These are phyloP conservation scores for Simalia tracyae DNA, from an alignment of 2,797 vertebrate genomes.

Conservation along the genomic window DNA sequence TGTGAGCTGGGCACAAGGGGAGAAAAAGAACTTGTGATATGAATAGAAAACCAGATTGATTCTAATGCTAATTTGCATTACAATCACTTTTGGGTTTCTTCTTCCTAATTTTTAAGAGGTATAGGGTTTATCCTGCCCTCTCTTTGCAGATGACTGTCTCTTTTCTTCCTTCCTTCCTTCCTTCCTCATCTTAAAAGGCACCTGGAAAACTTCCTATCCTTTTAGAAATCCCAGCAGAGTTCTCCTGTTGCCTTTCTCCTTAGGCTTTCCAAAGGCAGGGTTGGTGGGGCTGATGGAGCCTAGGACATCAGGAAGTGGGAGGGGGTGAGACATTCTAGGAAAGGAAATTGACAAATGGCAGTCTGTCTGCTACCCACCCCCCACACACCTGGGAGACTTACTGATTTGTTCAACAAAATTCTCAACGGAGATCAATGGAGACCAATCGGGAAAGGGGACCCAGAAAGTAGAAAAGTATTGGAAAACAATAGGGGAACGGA, in stretches of 20 bases:
- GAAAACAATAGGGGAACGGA: not conserved
- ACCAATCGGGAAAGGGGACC: not conserved
- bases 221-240: not conserved
- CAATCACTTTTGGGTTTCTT: not conserved
- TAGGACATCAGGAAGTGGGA: not conserved
- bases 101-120: not conserved
- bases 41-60: not conserved
- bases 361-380: not conserved
- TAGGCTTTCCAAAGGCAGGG: not conserved
- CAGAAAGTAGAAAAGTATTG: not conserved
- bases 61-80: not conserved
- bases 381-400: not conserved
- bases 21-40: not conserved
- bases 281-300: not conserved
- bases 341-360: not conserved
- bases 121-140: not conserved
- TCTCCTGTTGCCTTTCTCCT: not conserved
- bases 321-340: not conserved
- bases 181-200: not conserved
- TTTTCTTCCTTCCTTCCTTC: not conserved
- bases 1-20: not conserved
- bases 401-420: not conserved
- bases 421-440: not conserved
- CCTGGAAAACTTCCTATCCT: not conserved
- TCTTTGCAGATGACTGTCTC: not conserved